A percentile compares a stretch with the other conserved stretches of the same genome.
These are phyloP conservation scores for Polypedilum pembai DNA, from an alignment of 1,140 invertebrate genomes.

Conservation along the genomic window DNA sequence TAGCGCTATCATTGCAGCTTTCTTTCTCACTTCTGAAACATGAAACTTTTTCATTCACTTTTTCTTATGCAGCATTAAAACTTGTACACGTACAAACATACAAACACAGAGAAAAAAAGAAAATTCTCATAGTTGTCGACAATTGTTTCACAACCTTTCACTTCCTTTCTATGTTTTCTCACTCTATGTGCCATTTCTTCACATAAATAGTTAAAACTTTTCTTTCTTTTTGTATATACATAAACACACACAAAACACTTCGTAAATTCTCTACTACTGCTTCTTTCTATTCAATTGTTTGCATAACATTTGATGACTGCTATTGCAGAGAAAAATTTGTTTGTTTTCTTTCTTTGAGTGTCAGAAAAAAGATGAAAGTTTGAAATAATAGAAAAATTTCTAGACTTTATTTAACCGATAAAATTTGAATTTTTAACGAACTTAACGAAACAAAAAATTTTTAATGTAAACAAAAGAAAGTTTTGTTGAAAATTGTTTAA, in stretches of 20 bases:
- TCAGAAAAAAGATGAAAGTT: neutral
- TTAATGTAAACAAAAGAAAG: too few species aligned
- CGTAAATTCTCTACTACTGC: too few species aligned
- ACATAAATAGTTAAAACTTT: neutral
- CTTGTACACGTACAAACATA: too few species aligned
- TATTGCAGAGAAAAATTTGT: neutral
- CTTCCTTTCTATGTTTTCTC: neutral
- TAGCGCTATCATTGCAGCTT: neutral
- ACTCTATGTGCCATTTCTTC: neutral
- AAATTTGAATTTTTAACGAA: too few species aligned
- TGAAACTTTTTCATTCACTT: neutral
- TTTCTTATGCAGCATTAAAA: neutral
- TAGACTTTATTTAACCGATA: too few species aligned
- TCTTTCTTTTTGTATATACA: neutral
- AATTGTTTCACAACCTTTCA: constrained; percentile 18
- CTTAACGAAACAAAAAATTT: too few species aligned
- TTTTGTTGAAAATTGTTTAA: too few species aligned
- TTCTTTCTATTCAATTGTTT: neutral
- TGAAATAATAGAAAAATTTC: too few species aligned
- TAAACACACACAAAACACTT: neutral
- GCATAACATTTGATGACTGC: neutral
- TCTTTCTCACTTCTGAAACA: neutral
- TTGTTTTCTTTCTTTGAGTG: neutral
- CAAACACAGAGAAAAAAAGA: too few species aligned
- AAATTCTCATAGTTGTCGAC: neutral